A percentile compares a stretch with the other conserved stretches of the same genome.
phyloP scores from a whole-genome alignment of 2,797 vertebrate species.

The Peromyscus melanophrys region DNA sequence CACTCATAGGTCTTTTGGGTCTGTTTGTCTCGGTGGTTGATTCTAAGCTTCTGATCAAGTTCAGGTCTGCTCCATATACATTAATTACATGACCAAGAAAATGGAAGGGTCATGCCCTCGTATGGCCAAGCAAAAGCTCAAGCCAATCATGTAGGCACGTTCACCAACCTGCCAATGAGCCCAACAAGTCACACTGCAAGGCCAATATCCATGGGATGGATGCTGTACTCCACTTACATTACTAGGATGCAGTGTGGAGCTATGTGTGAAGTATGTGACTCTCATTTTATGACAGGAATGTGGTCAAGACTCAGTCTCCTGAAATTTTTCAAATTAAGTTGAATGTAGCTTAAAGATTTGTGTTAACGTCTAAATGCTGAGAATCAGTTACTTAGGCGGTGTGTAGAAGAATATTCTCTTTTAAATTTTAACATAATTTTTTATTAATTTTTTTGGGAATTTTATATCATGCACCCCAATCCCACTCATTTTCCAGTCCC shows the following conservation, averaged over 20 bases:
- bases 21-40: not conserved
- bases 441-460: not conserved
- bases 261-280: not conserved
- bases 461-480: not conserved
- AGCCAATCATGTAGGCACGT: not conserved
- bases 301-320: not conserved
- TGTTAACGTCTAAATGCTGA: not conserved
- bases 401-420: not conserved
- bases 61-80: not conserved
- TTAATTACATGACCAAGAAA: not conserved
- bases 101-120: not conserved
- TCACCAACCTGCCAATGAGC: not conserved
- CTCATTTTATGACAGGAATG: not conserved
- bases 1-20: not conserved
- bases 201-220: not conserved
- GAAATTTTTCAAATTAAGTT: not conserved
- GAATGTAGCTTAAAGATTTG: not conserved
- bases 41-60: not conserved
- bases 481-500: not conserved
- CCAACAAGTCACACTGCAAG: not conserved
- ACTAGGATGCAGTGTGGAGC: not conserved
- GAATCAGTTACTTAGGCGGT: not conserved
- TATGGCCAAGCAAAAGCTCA: not conserved
- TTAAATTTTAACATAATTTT: not conserved
- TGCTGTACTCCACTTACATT: not conserved